Base-by-base conservation (phyloP, 2,888 invertebrate species). In the Drosophila leonis region DNA sequence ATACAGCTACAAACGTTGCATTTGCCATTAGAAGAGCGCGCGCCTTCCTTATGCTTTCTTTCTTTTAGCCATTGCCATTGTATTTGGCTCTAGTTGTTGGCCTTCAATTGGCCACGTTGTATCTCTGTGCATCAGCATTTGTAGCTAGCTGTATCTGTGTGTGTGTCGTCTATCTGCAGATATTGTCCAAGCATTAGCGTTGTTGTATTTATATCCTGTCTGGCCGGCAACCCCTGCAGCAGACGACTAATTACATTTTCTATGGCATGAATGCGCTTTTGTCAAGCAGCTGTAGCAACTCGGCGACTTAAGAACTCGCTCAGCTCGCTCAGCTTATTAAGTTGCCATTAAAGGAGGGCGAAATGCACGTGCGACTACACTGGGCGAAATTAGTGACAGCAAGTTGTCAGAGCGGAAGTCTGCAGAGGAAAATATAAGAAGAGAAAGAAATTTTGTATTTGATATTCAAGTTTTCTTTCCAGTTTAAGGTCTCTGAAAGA, bases 181-280 rank as follows among this genome's bases (percentile, higher is more conserved):
- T 52, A 35, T 35, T 49, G 18, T 29, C 57, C 31, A 44, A 57
- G 44, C 27, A 39, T 46, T 64, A 51, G 3, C n/a, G 48, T 6
- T 33, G 55, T 24, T 24, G 51, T 60, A 65, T 65, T 60, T 78
- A 52, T 65, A 78, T 78, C 78, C 66, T 74, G 74, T 77, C 69
- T 59, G 61, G 59, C 65, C 59, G 63, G 72, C 73, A 68, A 65
- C 75, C 65, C 77, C 83, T 67, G 69, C 64, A 52, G 62, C 57
- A 69, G 70, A 82, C 88, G 75, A 86, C 89, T 88, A 84, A 84
- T 84, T 84, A 86, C 86, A 88, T 71, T 69, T 78, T 80, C 78
- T 70, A 86, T 78, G 75, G 71, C 67, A 61, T 66, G 81, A 83
- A 86, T 88, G 89, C 83, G 84, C 89, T 88, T 84, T 85, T 88